Conservation (phyloP, 2,888 invertebrate genomes). For the Hirtodrosophila duncani region DNA sequence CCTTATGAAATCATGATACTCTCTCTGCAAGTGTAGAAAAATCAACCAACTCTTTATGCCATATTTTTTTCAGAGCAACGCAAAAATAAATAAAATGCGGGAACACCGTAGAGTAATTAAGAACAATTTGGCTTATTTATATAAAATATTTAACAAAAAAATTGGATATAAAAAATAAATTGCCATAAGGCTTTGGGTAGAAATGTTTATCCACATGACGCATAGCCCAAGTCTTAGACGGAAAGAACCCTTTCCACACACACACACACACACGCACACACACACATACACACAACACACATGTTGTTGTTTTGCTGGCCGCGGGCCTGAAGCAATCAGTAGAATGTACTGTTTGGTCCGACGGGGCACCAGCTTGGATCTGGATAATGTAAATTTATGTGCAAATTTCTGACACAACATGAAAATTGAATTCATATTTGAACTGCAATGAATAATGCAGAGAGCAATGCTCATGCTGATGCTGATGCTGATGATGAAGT, state of each 20-base stretch:
- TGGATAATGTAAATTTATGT: slow-evolving; percentile 49
- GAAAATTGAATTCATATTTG: slow-evolving; percentile 47
- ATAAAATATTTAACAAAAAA: slow-evolving; percentile 24
- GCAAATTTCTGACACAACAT: slow-evolving; percentile 30
- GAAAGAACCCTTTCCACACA: slow-evolving; percentile 11
- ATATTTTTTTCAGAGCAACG: slow-evolving; percentile 51
- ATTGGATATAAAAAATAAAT: neutral
- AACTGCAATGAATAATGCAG: slow-evolving; percentile 8
- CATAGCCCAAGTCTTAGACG: too few species aligned
- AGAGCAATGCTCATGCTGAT: too few species aligned
- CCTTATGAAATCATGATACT: too few species aligned
- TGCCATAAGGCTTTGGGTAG: neutral
- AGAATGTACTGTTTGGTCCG: too few species aligned
- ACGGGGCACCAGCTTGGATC: neutral
- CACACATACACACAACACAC: too few species aligned
- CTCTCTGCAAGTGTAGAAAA: too few species aligned
- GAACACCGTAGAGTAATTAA: too few species aligned
- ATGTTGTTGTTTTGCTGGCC: too few species aligned
- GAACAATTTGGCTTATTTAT: slow-evolving; percentile 55
- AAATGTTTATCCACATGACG: slow-evolving; percentile 36
- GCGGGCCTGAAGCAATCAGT: too few species aligned
- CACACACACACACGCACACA: too few species aligned
- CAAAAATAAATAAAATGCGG: too few species aligned
- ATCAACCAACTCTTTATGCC: slow-evolving; percentile 66
- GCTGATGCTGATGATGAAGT: too few species aligned